Evolutionary conservation across 2,888 invertebrate genomes (phyloP).

Genomic region (Melikaiella ostensackeni): DNA sequence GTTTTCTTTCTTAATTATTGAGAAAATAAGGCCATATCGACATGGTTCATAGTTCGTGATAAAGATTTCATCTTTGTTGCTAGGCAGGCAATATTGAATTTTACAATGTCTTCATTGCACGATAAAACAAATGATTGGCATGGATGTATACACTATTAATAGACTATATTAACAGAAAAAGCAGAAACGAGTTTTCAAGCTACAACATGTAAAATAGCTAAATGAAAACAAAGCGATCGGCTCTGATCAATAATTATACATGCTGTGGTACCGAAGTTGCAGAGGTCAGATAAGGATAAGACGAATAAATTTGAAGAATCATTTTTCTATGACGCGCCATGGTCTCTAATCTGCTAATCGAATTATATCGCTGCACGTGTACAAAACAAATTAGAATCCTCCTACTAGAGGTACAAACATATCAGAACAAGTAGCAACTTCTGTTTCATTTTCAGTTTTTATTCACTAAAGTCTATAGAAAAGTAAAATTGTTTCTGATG

Average conservation of each 20-base stretch:
- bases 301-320: constrained; percentile 15
- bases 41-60: neutral
- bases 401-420: neutral
- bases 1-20: neutral
- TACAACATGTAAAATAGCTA: neutral
- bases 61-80: neutral
- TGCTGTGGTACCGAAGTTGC: neutral
- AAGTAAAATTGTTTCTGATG: no score
- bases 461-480: no score
- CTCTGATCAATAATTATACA: neutral
- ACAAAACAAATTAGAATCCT: constrained; percentile 4
- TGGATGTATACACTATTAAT: no score
- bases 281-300: constrained; percentile 14
- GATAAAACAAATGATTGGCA: neutral
- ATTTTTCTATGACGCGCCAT: neutral
- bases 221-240: neutral
- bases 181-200: neutral
- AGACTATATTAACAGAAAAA: neutral
- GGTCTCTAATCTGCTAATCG: constrained; percentile 29
- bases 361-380: constrained; percentile 23
- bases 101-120: neutral
- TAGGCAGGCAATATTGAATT: neutral
- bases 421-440: neutral
- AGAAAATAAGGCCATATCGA: neutral
- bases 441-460: neutral